A percentile compares a stretch with the other conserved stretches of the same genome.
Conservation (phyloP, 1,140 invertebrate species). For the Zaprionus nigranus region DNA sequence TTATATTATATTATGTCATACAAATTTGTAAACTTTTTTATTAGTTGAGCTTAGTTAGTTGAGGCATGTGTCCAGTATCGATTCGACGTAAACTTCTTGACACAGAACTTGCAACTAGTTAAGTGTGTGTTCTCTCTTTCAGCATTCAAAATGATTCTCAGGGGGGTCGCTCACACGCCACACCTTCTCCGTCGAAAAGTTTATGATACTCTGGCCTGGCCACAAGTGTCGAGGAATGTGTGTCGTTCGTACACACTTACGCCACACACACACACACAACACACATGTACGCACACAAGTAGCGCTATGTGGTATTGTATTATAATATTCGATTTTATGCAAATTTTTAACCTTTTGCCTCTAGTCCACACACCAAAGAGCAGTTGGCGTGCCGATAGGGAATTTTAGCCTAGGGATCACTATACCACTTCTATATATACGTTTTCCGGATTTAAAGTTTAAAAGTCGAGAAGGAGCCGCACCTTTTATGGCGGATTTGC, state of each 20-base stretch:
- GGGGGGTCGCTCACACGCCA: conserved; percentile 14
- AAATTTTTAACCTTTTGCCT: conserved; percentile 75
- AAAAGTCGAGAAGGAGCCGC: conserved; percentile 65
- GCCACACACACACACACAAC: conserved; percentile 10
- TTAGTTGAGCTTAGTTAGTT: conserved; percentile 1
- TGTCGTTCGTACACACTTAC: conserved; percentile 50
- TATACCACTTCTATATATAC: conserved; percentile 31
- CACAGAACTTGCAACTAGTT: conserved; percentile 23
- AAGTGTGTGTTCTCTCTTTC: conserved; percentile 11
- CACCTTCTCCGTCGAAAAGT: conserved; percentile 18
- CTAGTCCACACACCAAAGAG: conserved; percentile 31
- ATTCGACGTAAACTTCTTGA: conserved; percentile 6
- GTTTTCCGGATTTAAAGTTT: conserved; percentile 71
- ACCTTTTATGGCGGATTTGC: conserved; percentile 66
- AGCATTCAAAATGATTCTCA: conserved; percentile 18
- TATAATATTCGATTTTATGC: conserved; percentile 77
- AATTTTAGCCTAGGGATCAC: conserved; percentile 44
- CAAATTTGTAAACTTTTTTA: background rate
- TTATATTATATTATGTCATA: background rate
- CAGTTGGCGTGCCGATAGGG: conserved; percentile 66
- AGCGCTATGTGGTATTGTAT: conserved; percentile 25
- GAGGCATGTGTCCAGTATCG: background rate
- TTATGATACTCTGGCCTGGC: conserved; percentile 60
- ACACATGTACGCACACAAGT: conserved; percentile 10
- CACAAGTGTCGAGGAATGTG: conserved; percentile 43